A percentile compares a stretch with the other conserved stretches of the same genome.
phyloP scores from a whole-genome alignment of 2,888 invertebrate species.

The Pachydiplax longipennis region DNA sequence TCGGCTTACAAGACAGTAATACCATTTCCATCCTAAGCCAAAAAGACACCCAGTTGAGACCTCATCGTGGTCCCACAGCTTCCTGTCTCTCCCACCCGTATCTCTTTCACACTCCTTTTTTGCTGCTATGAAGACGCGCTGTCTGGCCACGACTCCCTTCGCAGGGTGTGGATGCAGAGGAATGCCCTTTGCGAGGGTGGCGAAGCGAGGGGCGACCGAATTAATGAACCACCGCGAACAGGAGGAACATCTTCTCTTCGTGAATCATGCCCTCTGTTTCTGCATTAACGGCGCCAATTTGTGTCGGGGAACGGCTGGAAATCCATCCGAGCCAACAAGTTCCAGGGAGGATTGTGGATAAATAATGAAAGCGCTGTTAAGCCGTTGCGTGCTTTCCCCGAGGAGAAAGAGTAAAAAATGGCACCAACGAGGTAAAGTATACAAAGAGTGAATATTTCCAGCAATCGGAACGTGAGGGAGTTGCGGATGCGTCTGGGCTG shows the following conservation, averaged over 20 bases:
- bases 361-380: not conserved
- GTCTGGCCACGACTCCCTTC: not conserved
- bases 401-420: too few relatives aligned
- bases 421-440: too few relatives aligned
- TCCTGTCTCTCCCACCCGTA: too few relatives aligned
- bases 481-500: too few relatives aligned
- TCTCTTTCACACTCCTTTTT: not conserved
- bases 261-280: not conserved
- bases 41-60: too few relatives aligned
- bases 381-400: too few relatives aligned
- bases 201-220: not conserved
- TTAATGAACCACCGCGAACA: not conserved
- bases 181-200: not conserved
- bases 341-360: not conserved
- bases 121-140: not conserved
- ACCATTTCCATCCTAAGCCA: too few relatives aligned
- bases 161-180: not conserved
- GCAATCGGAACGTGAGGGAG: too few relatives aligned
- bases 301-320: not conserved
- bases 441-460: too few relatives aligned
- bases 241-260: not conserved
- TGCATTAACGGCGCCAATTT: not conserved
- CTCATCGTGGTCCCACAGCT: too few relatives aligned
- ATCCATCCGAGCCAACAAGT: not conserved
- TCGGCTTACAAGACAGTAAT: too few relatives aligned